These are phyloP conservation scores for Trilocha varians DNA, from an alignment of 2,888 invertebrate genomes.

Conservation along the genomic window DNA sequence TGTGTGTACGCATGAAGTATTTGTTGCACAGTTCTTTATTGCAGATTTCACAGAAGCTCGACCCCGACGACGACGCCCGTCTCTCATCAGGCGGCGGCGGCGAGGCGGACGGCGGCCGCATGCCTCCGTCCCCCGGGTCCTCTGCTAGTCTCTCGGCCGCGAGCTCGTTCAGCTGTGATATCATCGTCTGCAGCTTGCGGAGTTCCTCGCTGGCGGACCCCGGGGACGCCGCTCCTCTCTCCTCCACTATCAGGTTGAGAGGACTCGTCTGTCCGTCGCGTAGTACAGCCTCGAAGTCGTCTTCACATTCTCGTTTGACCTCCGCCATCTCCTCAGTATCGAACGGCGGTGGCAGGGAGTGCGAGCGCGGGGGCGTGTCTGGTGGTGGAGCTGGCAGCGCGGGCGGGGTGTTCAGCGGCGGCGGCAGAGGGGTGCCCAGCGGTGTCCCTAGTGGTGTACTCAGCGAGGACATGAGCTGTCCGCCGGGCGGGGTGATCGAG, in stretches of 20 bases:
- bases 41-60: conserved; percentile 96
- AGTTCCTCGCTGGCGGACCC: conserved; percentile 87
- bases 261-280: conserved; percentile 82
- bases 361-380: conserved; percentile 70
- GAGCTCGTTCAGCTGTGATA: conserved; percentile 87
- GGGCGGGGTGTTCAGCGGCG: conserved; percentile 76
- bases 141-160: conserved; percentile 72
- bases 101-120: conserved; percentile 48
- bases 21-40: conserved; percentile 99
- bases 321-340: conserved; percentile 49
- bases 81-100: conserved; percentile 59
- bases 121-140: conserved; percentile 38
- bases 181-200: conserved; percentile 92
- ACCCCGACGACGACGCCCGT: conserved; percentile 76
- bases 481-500: conserved; percentile 42
- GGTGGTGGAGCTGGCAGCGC: conserved; percentile 82
- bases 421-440: conserved; percentile 76
- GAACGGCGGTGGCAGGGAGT: conserved; percentile 44
- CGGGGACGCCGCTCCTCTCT: conserved; percentile 71
- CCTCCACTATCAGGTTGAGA: conserved; percentile 82
- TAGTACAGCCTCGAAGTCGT: conserved; percentile 54
- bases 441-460: conserved; percentile 59
- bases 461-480: conserved; percentile 20
- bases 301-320: conserved; percentile 71
- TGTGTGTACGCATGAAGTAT: conserved; percentile 99